Evolutionary conservation across 2,113 vertebrate species (phyloP).

Genomic region (Struthio camelus): DNA sequence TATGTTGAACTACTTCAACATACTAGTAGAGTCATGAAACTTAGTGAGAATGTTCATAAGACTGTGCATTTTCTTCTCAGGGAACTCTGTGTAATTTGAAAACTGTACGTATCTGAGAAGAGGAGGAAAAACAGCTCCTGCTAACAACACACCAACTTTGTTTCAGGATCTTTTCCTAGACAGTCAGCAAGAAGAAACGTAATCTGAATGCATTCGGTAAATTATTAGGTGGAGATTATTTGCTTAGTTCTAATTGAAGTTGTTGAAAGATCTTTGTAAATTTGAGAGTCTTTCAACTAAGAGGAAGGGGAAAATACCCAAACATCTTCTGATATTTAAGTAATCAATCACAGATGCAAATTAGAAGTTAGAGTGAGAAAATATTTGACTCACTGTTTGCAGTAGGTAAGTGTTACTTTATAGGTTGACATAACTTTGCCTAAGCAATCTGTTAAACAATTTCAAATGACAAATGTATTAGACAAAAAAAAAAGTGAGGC

Average conservation of each 20-base stretch:
- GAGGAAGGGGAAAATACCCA: background rate
- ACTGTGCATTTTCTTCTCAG: background rate
- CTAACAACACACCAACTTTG: background rate
- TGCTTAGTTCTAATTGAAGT: slow-evolving; percentile 3
- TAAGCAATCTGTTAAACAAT: background rate
- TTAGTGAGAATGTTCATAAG: background rate
- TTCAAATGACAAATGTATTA: background rate
- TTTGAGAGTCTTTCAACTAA: background rate
- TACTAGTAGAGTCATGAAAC: background rate
- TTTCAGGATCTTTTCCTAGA: background rate
- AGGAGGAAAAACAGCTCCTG: background rate
- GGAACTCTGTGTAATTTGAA: background rate
- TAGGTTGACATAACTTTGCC: background rate
- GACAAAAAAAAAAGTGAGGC: background rate
- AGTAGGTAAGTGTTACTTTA: background rate
- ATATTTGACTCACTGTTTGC: background rate
- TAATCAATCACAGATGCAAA: background rate
- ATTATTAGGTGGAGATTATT: background rate
- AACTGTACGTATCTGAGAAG: background rate
- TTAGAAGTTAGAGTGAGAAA: background rate
- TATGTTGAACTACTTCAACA: background rate
- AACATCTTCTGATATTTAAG: background rate
- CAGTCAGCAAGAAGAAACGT: background rate
- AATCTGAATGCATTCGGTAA: background rate
- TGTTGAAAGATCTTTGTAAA: background rate